Percentiles rank a stretch among this genome's conserved stretches.
Evolutionary conservation across 2,888 invertebrate genomes (phyloP).

Genomic region (Pandemis heparana): DNA sequence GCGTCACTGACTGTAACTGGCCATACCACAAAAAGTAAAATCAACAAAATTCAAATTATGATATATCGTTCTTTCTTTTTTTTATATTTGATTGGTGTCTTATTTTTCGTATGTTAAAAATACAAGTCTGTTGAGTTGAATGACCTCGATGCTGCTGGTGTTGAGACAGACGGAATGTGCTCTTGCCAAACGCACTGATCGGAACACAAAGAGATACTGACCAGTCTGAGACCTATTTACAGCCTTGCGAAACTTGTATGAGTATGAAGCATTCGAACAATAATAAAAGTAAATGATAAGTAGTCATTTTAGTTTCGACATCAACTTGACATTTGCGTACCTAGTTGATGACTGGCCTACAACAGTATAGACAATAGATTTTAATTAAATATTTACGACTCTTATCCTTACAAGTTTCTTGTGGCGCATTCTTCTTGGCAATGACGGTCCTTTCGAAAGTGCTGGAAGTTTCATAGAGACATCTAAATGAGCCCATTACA

Average conservation of each 20-base stretch:
- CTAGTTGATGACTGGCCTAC: background rate
- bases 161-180: constrained; percentile 74
- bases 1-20: too few species aligned
- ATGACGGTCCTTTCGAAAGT: too few species aligned
- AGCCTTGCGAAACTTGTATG: background rate
- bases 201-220: constrained; percentile 59
- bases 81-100: background rate
- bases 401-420: too few species aligned
- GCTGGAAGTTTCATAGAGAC: too few species aligned
- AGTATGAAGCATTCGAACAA: background rate
- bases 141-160: constrained; percentile 59
- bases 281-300: background rate
- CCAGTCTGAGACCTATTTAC: constrained; percentile 11
- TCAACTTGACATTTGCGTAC: background rate
- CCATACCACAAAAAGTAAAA: background rate
- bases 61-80: background rate
- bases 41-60: background rate
- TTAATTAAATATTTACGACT: too few species aligned
- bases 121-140: constrained; percentile 62
- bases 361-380: too few species aligned
- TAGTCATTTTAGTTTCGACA: background rate
- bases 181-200: constrained; percentile 81
- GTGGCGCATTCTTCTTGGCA: too few species aligned
- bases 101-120: background rate
- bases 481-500: too few species aligned